Conservation (phyloP, 2,888 invertebrate genomes). For the Drosophila acutilabella region DNA sequence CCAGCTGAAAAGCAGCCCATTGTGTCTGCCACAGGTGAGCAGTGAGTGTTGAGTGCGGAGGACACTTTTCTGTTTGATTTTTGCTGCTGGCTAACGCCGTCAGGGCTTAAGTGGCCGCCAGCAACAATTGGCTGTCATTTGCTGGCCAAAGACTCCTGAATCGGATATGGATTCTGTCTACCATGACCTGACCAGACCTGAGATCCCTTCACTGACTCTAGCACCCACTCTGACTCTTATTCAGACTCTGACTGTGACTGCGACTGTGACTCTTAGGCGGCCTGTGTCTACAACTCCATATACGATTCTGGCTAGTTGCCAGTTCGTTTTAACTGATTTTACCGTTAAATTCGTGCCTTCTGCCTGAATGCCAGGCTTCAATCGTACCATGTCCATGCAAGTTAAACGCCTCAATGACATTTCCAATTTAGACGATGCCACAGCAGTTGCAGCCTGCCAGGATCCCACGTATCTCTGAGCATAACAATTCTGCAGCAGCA, state of each 20-base stretch:
- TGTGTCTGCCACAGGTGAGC: constrained; percentile 40
- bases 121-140: constrained; percentile 78
- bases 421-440: constrained; percentile 73
- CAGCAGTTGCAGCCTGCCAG: constrained; percentile 21
- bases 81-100: constrained; percentile 35
- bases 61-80: constrained; percentile 27
- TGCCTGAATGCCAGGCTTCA: constrained; percentile 38
- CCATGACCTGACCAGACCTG: constrained; percentile 19
- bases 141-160: constrained; percentile 43
- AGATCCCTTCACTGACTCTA: not conserved
- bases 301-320: constrained; percentile 15
- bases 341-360: constrained; percentile 44
- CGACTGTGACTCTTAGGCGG: no score
- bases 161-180: constrained; percentile 38
- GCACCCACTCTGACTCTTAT: not conserved
- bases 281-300: no score
- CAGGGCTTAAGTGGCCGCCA: constrained; percentile 71
- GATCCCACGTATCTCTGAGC: constrained; percentile 15
- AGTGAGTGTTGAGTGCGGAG: constrained; percentile 13
- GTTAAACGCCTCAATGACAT: constrained; percentile 81
- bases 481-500: constrained; percentile 21
- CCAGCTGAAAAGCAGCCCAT: constrained; percentile 26
- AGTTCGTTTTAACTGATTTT: constrained; percentile 70
- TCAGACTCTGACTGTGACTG: not conserved
- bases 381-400: constrained; percentile 51